Percentiles rank a stretch among this genome's conserved stretches.
Evolutionary conservation across 2,888 invertebrate genomes (phyloP).

Genomic region (Auanema freiburgensis): DNA sequence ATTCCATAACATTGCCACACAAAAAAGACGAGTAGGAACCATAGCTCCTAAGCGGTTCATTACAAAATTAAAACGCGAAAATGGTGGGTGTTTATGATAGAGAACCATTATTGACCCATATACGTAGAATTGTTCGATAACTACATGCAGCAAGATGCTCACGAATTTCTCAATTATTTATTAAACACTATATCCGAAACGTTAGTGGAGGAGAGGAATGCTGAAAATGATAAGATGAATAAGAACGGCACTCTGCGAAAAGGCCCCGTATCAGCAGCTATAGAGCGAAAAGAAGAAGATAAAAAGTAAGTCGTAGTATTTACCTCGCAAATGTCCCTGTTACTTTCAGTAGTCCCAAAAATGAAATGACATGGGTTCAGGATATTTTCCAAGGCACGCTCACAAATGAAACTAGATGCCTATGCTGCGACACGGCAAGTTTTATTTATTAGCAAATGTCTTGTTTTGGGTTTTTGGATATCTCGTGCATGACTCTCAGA

Average conservation of each 20-base stretch:
- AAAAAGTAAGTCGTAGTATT: slow-evolving; percentile 1
- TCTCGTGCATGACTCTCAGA: not conserved
- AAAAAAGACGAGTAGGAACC: slow-evolving; percentile 97
- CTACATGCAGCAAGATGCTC: slow-evolving; percentile 96
- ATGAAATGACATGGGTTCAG: slow-evolving; percentile 95
- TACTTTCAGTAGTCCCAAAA: slow-evolving; percentile 8
- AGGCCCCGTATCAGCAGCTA: slow-evolving; percentile 28
- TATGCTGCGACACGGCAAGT: slow-evolving; percentile 95
- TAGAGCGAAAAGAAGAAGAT: slow-evolving; percentile 15
- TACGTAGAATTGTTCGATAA: slow-evolving; percentile 97
- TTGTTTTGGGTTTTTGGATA: not conserved
- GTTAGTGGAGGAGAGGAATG: slow-evolving; percentile 69
- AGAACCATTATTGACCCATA: slow-evolving; percentile 20
- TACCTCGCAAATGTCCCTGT: not conserved
- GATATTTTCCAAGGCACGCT: slow-evolving; percentile 99
- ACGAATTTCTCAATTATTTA: slow-evolving; percentile 97
- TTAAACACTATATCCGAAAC: slow-evolving; percentile 98
- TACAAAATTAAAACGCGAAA: slow-evolving; percentile 93
- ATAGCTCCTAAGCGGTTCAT: slow-evolving; percentile 99
- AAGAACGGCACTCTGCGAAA: slow-evolving; percentile 36
- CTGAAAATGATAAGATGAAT: slow-evolving; percentile 21
- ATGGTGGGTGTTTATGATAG: slow-evolving; percentile 72
- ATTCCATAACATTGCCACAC: slow-evolving; percentile 98
- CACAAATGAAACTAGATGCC: slow-evolving; percentile 96
- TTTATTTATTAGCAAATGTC: slow-evolving; percentile 12